Evolutionary conservation across 2,113 vertebrate genomes (phyloP).

Genomic region (Syrrhaptes paradoxus): DNA sequence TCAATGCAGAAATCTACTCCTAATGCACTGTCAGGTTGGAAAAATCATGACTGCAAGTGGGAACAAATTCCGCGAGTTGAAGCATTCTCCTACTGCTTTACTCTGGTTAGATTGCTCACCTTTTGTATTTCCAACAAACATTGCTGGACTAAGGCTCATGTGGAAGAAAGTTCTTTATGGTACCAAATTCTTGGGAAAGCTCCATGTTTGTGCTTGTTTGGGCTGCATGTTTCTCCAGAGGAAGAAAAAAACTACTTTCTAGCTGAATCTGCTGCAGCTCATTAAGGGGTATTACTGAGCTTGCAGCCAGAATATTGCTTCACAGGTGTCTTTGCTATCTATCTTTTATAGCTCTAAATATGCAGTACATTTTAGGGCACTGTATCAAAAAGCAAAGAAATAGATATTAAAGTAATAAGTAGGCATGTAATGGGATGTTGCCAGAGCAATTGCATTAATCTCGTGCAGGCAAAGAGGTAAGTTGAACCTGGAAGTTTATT

Average conservation of each 20-base stretch:
- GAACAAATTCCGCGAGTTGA: not conserved
- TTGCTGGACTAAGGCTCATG: not conserved
- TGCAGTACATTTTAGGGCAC: not conserved
- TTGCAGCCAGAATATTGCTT: not conserved
- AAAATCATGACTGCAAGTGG: not conserved
- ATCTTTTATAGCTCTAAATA: not conserved
- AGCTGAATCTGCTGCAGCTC: not conserved
- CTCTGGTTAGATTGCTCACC: not conserved
- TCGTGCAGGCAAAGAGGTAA: not conserved
- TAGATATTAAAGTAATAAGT: not conserved
- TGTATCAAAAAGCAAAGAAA: not conserved
- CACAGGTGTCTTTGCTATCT: not conserved
- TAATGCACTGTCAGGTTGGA: not conserved
- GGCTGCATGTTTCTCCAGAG: not conserved
- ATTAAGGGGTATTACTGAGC: not conserved
- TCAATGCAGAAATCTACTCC: conserved; percentile 29
- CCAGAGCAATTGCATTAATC: not conserved
- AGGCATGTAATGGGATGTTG: not conserved
- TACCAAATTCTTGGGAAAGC: not conserved
- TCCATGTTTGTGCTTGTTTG: not conserved
- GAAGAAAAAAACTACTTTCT: not conserved
- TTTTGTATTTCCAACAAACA: not conserved
- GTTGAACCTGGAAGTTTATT: not conserved
- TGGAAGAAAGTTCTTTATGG: not conserved
- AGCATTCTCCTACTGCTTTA: not conserved